Evolutionary conservation across 2,113 vertebrate species (phyloP).

Genomic region (Tachysurus vachellii): DNA sequence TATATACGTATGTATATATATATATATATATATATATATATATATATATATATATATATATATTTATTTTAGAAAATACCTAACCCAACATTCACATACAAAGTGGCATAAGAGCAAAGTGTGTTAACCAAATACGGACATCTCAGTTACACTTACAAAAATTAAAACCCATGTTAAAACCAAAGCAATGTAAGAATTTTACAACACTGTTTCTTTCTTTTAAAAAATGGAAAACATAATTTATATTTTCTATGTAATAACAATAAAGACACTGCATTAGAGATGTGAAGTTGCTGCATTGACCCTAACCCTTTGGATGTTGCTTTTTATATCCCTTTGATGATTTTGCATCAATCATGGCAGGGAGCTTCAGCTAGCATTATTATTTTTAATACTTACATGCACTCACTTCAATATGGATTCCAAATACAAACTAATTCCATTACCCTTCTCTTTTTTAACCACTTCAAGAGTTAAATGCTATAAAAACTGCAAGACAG

Average conservation of each 20-base stretch:
- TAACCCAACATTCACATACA: constrained; percentile 6
- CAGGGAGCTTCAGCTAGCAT: constrained; percentile 93
- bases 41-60: no score
- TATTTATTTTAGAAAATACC: background rate
- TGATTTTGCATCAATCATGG: constrained; percentile 91
- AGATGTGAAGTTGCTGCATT: constrained; percentile 80
- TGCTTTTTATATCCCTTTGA: constrained; percentile 77
- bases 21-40: no score
- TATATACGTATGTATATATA: no score
- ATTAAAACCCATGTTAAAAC: constrained; percentile 43
- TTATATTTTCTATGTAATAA: constrained; percentile 66
- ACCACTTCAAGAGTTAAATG: constrained; percentile 86
- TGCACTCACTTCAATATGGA: constrained; percentile 90
- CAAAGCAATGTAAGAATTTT: constrained; percentile 59
- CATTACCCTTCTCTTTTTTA: constrained; percentile 79
- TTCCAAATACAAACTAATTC: constrained; percentile 78
- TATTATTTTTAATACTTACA: constrained; percentile 82
- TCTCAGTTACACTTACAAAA: constrained; percentile 57
- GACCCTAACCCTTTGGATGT: constrained; percentile 83
- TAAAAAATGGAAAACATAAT: constrained; percentile 54
- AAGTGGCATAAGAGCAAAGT: constrained; percentile 16
- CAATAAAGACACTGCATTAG: constrained; percentile 80
- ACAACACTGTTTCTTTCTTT: constrained; percentile 51
- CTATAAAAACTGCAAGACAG: constrained; percentile 91
- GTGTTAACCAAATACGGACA: constrained; percentile 57